These are phyloP conservation scores for Psittacula derbiana DNA, from an alignment of 2,797 vertebrate genomes.

Conservation along the genomic window DNA sequence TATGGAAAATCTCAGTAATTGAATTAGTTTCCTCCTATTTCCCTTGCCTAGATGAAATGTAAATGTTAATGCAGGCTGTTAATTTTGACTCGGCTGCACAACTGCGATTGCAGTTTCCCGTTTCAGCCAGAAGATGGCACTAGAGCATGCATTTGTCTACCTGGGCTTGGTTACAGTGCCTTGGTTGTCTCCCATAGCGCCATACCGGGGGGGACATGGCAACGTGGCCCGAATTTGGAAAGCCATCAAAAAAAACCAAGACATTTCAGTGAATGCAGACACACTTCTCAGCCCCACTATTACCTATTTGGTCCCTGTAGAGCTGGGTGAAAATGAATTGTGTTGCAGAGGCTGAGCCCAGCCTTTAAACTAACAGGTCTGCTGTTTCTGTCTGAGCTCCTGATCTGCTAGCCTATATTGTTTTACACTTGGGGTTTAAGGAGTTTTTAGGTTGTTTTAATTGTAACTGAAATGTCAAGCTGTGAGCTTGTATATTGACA, in stretches of 20 bases:
- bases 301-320: rapidly evolving
- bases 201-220: rapidly evolving
- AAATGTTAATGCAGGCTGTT: neutral
- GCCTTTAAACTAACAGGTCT: neutral
- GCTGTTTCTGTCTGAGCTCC: neutral
- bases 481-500: neutral
- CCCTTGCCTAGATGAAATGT: rapidly evolving
- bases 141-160: neutral
- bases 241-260: neutral
- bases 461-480: neutral
- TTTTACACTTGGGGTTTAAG: neutral
- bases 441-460: neutral
- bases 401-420: neutral
- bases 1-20: rapidly evolving
- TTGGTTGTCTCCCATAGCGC: neutral
- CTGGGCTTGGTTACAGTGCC: neutral
- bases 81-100: neutral
- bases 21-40: rapidly evolving
- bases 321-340: neutral
- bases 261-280: neutral
- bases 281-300: rapidly evolving
- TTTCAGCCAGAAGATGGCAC: neutral
- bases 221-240: neutral
- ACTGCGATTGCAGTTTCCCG: neutral
- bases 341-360: neutral